Conservation (phyloP, 2,797 vertebrate genomes). For the Oryzias dopingdopingensis region DNA sequence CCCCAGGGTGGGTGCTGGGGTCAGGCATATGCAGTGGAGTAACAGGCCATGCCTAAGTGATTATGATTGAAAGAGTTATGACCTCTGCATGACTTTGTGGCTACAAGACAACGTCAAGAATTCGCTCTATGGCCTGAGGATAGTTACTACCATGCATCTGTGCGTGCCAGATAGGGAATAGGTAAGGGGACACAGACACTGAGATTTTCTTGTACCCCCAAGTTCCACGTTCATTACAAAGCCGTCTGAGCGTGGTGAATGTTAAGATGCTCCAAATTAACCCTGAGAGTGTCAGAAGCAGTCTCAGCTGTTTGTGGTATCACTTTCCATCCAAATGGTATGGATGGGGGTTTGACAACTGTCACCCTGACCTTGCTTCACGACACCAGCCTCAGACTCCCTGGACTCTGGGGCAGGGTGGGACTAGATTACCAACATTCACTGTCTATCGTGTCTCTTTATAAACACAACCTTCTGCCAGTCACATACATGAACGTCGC, state of each 20-base stretch:
- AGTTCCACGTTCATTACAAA: conserved; percentile 71
- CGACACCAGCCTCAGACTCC: conserved; percentile 53
- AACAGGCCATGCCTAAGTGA: conserved; percentile 28
- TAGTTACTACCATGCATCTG: conserved; percentile 15
- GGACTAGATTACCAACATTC: conserved; percentile 55
- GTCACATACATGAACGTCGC: conserved; percentile 5
- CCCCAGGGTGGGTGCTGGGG: conserved; percentile 1
- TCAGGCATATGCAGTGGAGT: conserved; percentile 10
- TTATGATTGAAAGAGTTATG: conserved; percentile 46
- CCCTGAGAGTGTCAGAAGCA: conserved; percentile 67
- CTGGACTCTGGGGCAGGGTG: conserved; percentile 37
- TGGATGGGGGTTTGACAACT: conserved; percentile 70
- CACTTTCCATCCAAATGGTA: conserved; percentile 77
- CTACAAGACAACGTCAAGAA: conserved; percentile 43
- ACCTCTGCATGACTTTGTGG: conserved; percentile 38
- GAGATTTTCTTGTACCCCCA: conserved; percentile 53
- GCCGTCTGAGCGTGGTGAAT: conserved; percentile 60
- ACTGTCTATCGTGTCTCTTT: conserved; percentile 38
- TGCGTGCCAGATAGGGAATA: conserved; percentile 2
- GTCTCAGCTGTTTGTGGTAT: conserved; percentile 76
- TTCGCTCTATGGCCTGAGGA: conserved; percentile 29
- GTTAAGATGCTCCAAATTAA: conserved; percentile 74
- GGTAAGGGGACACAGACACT: conserved; percentile 43
- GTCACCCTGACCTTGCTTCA: conserved; percentile 71
- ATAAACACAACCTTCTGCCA: conserved; percentile 47